A percentile compares a stretch with the other conserved stretches of the same genome.
Conservation (phyloP, 1,140 invertebrate genomes). For the Neodiprion fabricii region DNA sequence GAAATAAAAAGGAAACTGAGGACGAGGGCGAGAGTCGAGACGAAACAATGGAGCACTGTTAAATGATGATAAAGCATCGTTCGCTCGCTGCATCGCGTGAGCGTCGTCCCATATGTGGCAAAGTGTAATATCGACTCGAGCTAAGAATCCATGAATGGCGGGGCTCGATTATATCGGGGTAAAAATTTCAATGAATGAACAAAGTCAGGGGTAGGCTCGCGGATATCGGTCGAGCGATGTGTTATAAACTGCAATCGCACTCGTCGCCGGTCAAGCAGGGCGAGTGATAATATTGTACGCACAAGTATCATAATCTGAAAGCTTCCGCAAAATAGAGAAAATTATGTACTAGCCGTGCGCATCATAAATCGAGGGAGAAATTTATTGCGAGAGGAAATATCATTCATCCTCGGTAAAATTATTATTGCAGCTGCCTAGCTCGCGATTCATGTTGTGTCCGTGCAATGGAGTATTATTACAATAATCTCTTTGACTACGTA, state of each 20-base stretch:
- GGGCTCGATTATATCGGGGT: neutral
- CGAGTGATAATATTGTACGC: neutral
- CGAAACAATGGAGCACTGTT: too few relatives aligned
- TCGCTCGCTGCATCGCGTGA: too few relatives aligned
- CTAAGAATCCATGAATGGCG: conserved; percentile 3
- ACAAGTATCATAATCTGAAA: neutral
- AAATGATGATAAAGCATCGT: too few relatives aligned
- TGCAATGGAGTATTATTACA: too few relatives aligned
- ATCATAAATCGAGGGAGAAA: neutral
- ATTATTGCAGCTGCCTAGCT: too few relatives aligned
- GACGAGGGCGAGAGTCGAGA: too few relatives aligned
- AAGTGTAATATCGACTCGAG: neutral
- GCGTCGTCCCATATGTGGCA: neutral
- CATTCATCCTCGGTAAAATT: too few relatives aligned
- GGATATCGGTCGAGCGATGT: too few relatives aligned
- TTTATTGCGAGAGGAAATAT: neutral
- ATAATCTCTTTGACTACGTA: too few relatives aligned
- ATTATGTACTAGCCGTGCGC: neutral
- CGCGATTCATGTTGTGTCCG: too few relatives aligned
- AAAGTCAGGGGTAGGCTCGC: neutral
- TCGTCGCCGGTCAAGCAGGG: neutral
- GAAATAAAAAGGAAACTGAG: too few relatives aligned
- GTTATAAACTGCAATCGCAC: too few relatives aligned
- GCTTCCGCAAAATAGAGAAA: conserved; percentile 6
- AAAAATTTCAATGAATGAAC: neutral